Evolutionary conservation across 2,113 vertebrate genomes (phyloP).

Genomic region (Cryptotis parvus): DNA sequence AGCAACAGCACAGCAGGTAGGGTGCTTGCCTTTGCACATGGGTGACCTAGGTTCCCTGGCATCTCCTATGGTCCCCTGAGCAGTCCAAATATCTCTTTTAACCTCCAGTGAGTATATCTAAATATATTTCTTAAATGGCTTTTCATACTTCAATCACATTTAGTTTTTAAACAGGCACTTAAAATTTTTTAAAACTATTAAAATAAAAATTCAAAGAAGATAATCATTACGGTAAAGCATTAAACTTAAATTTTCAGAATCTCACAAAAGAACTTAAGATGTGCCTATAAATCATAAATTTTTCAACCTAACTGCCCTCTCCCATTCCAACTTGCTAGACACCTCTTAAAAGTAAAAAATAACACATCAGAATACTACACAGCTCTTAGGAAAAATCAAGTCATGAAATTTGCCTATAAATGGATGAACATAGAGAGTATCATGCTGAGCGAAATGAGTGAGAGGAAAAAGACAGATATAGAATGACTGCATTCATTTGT

Average conservation of each 20-base stretch:
- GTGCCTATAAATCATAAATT: background rate
- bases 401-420: too few relatives aligned
- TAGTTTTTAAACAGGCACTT: background rate
- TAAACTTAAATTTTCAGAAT: conserved; percentile 47
- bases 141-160: background rate
- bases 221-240: background rate
- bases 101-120: background rate
- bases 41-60: too few relatives aligned
- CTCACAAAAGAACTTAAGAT: conserved; percentile 52
- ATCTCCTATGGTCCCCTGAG: too few relatives aligned
- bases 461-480: too few relatives aligned
- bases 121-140: background rate
- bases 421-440: too few relatives aligned
- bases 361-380: too few relatives aligned
- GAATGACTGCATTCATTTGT: too few relatives aligned
- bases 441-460: too few relatives aligned
- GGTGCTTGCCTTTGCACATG: too few relatives aligned
- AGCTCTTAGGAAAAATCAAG: too few relatives aligned
- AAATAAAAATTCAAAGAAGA: background rate
- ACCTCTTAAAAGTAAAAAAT: conserved; percentile 61
- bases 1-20: too few relatives aligned
- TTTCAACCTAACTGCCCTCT: conserved; percentile 9
- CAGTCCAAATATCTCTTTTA: background rate
- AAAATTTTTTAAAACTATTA: conserved; percentile 10
- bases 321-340: conserved; percentile 12